A percentile compares a stretch with the other conserved stretches of the same genome.
Evolutionary conservation across 2,888 invertebrate genomes (phyloP).

Genomic region (Pseudococcus longispinus): DNA sequence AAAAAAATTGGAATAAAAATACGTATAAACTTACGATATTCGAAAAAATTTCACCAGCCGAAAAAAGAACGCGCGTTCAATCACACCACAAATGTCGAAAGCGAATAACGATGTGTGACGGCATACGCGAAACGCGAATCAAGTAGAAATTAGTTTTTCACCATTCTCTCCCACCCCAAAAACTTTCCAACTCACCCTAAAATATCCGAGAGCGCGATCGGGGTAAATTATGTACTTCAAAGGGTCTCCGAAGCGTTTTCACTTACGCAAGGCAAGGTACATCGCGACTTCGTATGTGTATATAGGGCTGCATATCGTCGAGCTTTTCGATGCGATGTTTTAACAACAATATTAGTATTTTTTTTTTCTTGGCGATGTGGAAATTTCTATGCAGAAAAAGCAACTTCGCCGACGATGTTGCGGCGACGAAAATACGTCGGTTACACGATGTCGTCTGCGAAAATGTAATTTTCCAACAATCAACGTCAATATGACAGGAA

Average conservation of each 20-base stretch:
- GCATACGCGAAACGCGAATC: conserved; percentile 17
- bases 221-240: conserved; percentile 2
- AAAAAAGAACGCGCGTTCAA: conserved; percentile 15
- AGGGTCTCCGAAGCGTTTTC: conserved; percentile 22
- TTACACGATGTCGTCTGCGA: background rate
- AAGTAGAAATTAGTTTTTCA: conserved; percentile 47
- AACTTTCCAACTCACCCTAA: conserved; percentile 7
- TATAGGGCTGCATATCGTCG: background rate
- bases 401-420: background rate
- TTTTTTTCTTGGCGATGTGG: background rate
- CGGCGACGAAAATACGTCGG: background rate
- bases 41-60: background rate
- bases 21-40: background rate
- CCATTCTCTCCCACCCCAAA: conserved; percentile 33
- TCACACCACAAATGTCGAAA: conserved; percentile 40
- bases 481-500: conserved; percentile 11
- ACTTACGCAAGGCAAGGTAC: conserved; percentile 2
- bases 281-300: background rate
- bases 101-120: conserved; percentile 50
- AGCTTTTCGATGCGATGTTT: background rate
- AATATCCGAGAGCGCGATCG: background rate
- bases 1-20: background rate
- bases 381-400: background rate
- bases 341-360: background rate
- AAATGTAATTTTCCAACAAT: conserved; percentile 25